phyloP scores from a whole-genome alignment of 2,797 vertebrate genomes.

The Psittacula derbiana region DNA sequence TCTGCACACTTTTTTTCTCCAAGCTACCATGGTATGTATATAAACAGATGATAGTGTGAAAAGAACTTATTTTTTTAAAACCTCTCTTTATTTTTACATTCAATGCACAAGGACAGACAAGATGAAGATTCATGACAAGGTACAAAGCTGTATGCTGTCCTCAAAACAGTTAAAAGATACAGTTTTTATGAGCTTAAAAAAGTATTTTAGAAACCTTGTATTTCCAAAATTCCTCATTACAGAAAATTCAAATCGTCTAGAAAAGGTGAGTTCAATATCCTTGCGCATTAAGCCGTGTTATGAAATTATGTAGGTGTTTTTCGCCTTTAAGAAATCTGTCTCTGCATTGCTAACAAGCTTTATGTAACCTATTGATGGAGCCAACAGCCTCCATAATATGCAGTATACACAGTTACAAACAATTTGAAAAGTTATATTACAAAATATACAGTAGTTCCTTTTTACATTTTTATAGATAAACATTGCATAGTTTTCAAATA shows the following conservation, averaged over 20 bases:
- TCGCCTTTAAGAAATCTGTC: not conserved
- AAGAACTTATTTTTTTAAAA: not conserved
- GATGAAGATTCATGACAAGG: not conserved
- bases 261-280: not conserved
- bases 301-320: not conserved
- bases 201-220: slow-evolving; percentile 15
- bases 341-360: slow-evolving; percentile 21
- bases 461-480: slow-evolving; percentile 64
- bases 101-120: slow-evolving; percentile 13
- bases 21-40: not conserved
- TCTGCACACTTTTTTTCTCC: not conserved
- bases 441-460: slow-evolving; percentile 67
- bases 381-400: not conserved
- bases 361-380: not conserved
- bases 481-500: slow-evolving; percentile 55
- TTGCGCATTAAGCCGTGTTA: not conserved
- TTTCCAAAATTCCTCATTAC: slow-evolving; percentile 20
- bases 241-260: slow-evolving; percentile 26
- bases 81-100: slow-evolving; percentile 61
- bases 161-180: not conserved
- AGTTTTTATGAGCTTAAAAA: slow-evolving; percentile 16
- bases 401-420: slow-evolving; percentile 22
- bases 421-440: slow-evolving; percentile 50
- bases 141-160: slow-evolving; percentile 1
- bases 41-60: not conserved